phyloP scores from a whole-genome alignment of 35 echinoderm and acorn worm genomes.

The Strongylocentrotus purpuratus region DNA sequence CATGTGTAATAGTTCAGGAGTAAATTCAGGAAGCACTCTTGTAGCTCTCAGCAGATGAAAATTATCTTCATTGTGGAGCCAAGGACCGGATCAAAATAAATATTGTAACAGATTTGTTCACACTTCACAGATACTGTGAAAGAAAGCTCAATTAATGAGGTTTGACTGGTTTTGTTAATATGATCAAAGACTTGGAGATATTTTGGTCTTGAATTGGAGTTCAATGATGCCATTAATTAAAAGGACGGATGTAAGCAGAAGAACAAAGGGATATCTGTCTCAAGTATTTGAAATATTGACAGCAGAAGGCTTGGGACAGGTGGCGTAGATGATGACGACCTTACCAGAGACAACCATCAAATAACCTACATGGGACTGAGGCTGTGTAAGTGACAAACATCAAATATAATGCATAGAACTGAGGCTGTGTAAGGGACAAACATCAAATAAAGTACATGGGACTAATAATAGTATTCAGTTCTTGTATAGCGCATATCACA shows the following conservation, averaged over 20 bases:
- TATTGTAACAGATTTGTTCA: no score
- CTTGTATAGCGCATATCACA: no score
- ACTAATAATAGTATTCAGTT: no score
- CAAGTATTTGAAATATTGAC: slow-evolving; percentile 12
- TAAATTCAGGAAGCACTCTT: neutral
- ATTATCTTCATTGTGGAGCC: no score
- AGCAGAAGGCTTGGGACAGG: neutral
- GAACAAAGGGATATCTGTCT: slow-evolving; percentile 8
- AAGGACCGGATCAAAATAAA: no score
- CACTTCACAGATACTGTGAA: no score
- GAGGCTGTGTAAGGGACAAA: neutral
- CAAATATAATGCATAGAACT: neutral
- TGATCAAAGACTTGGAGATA: neutral
- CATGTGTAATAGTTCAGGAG: neutral
- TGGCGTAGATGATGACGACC: neutral
- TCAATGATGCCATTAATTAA: neutral
- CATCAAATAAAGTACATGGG: no score
- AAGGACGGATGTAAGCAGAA: neutral
- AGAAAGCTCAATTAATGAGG: no score
- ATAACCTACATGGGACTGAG: neutral
- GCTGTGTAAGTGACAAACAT: neutral
- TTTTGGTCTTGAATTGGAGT: neutral
- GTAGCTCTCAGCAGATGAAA: no score
- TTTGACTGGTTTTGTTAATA: neutral
- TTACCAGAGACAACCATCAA: neutral